Percentiles rank a stretch among this genome's conserved stretches.
phyloP scores from a whole-genome alignment of 2,888 invertebrate species.

The Ochropleura plecta region DNA sequence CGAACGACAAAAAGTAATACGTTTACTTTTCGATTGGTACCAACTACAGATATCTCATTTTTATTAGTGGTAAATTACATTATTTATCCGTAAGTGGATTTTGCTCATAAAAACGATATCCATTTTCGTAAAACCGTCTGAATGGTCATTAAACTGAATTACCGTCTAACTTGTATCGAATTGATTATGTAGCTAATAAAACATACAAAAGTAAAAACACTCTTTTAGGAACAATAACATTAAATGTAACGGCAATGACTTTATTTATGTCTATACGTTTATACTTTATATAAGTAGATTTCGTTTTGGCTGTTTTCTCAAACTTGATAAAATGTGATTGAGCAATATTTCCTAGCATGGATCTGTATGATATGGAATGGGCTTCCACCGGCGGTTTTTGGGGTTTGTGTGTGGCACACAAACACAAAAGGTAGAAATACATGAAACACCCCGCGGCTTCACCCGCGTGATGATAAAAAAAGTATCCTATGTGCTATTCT shows the following conservation, averaged over 20 bases:
- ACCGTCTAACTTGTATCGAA: constrained; percentile 2
- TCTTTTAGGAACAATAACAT: neutral
- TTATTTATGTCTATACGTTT: neutral
- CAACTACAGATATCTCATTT: neutral
- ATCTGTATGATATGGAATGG: neutral
- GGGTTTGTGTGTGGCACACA: no score
- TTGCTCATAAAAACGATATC: neutral
- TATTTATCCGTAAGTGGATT: neutral
- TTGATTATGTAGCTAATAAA: neutral
- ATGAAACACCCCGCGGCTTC: no score
- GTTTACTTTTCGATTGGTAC: neutral
- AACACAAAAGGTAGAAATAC: no score
- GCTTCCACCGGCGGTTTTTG: neutral
- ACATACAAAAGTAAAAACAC: neutral
- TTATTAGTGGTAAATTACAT: neutral
- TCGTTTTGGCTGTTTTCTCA: neutral
- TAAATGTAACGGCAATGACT: neutral
- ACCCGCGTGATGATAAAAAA: no score
- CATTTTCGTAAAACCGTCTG: constrained; percentile 4
- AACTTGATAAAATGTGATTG: neutral
- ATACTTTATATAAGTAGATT: no score
- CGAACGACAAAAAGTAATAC: neutral
- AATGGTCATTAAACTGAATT: neutral
- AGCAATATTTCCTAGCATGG: neutral
- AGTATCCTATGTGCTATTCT: no score